Percentiles rank a stretch among this genome's conserved stretches.
Evolutionary conservation across 2,113 vertebrate species (phyloP).

Genomic region (Vimba vimba): DNA sequence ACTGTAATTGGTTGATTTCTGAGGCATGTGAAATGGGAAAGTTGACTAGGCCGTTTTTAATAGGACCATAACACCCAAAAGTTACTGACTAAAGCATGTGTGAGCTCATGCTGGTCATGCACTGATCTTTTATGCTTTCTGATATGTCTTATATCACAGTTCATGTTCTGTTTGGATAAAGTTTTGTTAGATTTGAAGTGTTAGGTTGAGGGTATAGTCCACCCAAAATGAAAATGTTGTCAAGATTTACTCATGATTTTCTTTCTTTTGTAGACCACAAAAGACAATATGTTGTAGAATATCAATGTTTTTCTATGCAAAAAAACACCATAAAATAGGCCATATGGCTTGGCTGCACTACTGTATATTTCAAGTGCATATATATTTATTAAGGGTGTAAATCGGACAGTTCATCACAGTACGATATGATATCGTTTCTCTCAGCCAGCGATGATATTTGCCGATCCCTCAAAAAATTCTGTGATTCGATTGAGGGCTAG

Average conservation of each 20-base stretch:
- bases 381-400: background rate
- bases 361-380: background rate
- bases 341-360: background rate
- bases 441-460: too few species aligned
- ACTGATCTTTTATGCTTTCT: slow-evolving; percentile 13
- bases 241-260: background rate
- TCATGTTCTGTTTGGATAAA: background rate
- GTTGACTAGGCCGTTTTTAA: background rate
- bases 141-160: background rate
- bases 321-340: background rate
- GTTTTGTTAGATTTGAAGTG: slow-evolving; percentile 6
- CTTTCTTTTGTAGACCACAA: background rate
- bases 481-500: too few species aligned
- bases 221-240: background rate
- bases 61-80: background rate
- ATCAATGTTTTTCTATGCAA: background rate
- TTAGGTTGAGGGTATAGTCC: background rate
- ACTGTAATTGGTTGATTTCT: slow-evolving; percentile 80
- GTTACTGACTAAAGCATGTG: slow-evolving; percentile 37
- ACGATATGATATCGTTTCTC: too few species aligned
- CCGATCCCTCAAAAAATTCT: too few species aligned
- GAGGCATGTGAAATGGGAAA: slow-evolving; percentile 70
- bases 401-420: too few species aligned
- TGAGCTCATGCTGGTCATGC: slow-evolving; percentile 10
- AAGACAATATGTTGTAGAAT: too few species aligned